Evolutionary conservation across 2,888 invertebrate genomes (phyloP).

Genomic region (Pantelozetes paolii): DNA sequence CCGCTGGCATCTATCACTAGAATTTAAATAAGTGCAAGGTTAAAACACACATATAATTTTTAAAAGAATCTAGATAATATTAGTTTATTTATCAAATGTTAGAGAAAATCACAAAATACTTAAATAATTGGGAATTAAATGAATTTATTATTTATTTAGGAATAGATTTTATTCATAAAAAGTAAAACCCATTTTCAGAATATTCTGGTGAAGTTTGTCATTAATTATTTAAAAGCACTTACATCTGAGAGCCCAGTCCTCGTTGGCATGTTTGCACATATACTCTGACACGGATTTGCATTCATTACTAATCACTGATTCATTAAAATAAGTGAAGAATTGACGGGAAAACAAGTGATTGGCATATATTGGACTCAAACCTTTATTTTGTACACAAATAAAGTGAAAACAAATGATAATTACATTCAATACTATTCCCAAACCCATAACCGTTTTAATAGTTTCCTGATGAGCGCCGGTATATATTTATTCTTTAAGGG

Average conservation of each 20-base stretch:
- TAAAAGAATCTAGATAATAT: too few species aligned
- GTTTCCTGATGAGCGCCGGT: neutral
- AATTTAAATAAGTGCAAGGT: neutral
- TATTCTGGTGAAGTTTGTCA: too few species aligned
- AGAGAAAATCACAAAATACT: too few species aligned
- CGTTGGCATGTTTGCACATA: slow-evolving; percentile 20
- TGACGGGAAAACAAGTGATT: slow-evolving; percentile 30
- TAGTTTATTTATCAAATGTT: too few species aligned
- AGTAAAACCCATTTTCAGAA: neutral
- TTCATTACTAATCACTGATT: slow-evolving; percentile 25
- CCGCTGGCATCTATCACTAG: slow-evolving; percentile 37
- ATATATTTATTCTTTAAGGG: neutral
- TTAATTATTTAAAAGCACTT: slow-evolving; percentile 16
- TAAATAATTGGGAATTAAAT: too few species aligned
- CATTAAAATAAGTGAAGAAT: slow-evolving; percentile 37
- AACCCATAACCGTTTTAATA: neutral
- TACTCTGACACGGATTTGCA: slow-evolving; percentile 25
- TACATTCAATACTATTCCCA: neutral
- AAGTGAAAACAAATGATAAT: neutral
- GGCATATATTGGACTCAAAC: slow-evolving; percentile 10
- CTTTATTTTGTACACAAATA: neutral
- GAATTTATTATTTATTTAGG: too few species aligned
- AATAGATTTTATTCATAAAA: too few species aligned
- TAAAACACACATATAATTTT: too few species aligned
- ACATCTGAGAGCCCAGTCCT: slow-evolving; percentile 39